Base-by-base conservation (phyloP, 2,113 vertebrate genomes). In the Azemiops feae region DNA sequence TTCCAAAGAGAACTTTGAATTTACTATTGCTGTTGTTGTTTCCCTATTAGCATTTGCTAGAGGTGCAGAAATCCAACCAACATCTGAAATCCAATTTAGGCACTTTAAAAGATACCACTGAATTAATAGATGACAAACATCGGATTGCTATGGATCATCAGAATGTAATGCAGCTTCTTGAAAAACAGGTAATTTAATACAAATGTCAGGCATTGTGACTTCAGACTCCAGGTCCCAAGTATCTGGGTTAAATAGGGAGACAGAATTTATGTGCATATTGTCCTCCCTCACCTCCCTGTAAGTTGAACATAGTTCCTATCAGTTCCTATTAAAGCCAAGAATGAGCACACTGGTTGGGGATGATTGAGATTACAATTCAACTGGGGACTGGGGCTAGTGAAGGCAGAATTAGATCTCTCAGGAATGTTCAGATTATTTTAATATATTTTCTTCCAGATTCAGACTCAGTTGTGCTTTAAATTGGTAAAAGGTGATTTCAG, bases 121-220 rank as follows among this genome's bases (percentile, higher is more conserved):
- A 97, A 53, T 96, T 93, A 94, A 96, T 96, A 88, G 97, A 98
- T 85, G 97, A 97, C 30, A 97, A 93, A 25, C 74, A 94, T 45
- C 97, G 88, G 45, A 95, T 89, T 87, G 92, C 95, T 92, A 96
- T 97, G 74, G 98, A 98, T 94, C 96, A 98, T 91, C 97, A 98
- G 0, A 97, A 96, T 81, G 94, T 99, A 91, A 97, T 98, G 47
- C 97, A 98, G n/a, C 97, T 98, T 92, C 96, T 99, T 8, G 98
- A 98, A 93, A 98, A 97, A 58, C 98, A 99, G 99, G 99, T 99
- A 94, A 88, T 94, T 64, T 87, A 60, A 43, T 2, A 47, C 3
- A 95, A 91, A 54, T 85, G 30, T 93, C 47, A 90, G 23, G 39
- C 39, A 30, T 20, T 74, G 4, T 47, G 23, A 50, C 30, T 8